Conservation (phyloP, 2,797 vertebrate species). For the Anabacerthia variegaticeps region DNA sequence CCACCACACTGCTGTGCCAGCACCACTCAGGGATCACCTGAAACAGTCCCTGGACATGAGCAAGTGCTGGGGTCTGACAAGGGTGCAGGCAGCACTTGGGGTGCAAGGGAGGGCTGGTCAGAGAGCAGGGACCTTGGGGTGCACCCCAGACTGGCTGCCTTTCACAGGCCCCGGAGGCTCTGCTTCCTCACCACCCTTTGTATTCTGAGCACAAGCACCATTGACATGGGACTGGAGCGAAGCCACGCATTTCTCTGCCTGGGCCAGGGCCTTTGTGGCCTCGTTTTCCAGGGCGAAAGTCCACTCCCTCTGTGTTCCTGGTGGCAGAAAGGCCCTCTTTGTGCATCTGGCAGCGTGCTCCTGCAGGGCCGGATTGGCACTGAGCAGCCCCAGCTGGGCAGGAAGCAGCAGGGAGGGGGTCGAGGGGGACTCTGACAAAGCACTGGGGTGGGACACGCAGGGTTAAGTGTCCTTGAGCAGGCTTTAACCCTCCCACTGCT, state of each 20-base stretch:
- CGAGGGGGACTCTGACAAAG: slow-evolving; percentile 64
- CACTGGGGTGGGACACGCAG: slow-evolving; percentile 47
- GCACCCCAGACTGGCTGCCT: background rate
- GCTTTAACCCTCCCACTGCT: slow-evolving; percentile 69
- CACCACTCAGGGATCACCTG: background rate
- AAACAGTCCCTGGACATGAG: rapidly evolving
- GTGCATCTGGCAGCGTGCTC: slow-evolving; percentile 67
- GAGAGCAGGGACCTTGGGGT: slow-evolving; percentile 8
- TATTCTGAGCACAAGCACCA: slow-evolving; percentile 64
- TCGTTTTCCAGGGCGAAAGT: slow-evolving; percentile 66
- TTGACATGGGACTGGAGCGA: slow-evolving; percentile 58
- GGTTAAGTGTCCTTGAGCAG: slow-evolving; percentile 68
- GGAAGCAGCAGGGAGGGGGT: slow-evolving; percentile 76
- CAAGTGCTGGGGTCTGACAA: background rate
- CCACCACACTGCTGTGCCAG: background rate
- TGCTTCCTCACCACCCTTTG: slow-evolving; percentile 63
- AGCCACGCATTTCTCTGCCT: slow-evolving; percentile 68
- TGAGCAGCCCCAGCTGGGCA: slow-evolving; percentile 82
- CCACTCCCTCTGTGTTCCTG: slow-evolving; percentile 76
- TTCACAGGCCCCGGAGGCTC: background rate
- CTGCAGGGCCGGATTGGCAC: slow-evolving; percentile 76
- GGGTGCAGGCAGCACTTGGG: background rate
- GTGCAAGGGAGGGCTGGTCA: background rate
- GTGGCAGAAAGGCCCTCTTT: slow-evolving; percentile 81
- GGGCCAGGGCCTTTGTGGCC: slow-evolving; percentile 77